These are phyloP conservation scores for Gymnoscopelus microlampas DNA, from an alignment of 2,797 vertebrate genomes.

Conservation along the genomic window DNA sequence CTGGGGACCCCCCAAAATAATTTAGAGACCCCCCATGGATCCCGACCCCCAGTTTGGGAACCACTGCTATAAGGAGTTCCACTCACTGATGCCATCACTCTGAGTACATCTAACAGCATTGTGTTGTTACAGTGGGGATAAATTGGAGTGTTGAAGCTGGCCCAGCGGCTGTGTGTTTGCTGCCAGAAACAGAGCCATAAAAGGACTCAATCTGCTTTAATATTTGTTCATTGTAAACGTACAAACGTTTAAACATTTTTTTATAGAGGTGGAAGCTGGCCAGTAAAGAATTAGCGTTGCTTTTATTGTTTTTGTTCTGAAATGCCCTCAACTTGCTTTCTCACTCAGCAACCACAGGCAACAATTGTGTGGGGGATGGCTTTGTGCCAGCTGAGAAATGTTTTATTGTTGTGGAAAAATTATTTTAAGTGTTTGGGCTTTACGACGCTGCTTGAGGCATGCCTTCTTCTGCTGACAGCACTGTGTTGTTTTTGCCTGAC, in stretches of 20 bases:
- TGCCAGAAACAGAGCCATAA: conserved; percentile 45
- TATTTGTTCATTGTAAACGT: conserved; percentile 53
- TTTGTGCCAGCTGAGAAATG: conserved; percentile 59
- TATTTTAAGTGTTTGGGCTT: conserved; percentile 70
- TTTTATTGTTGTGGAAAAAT: conserved; percentile 74
- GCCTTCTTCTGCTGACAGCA: conserved; percentile 63
- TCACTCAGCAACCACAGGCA: conserved; percentile 53
- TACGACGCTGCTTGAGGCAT: conserved; percentile 71
- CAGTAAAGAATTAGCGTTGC: conserved; percentile 56
- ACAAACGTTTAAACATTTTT: conserved; percentile 53
- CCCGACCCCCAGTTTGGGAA: too few relatives aligned
- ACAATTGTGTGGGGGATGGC: conserved; percentile 52
- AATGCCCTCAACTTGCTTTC: conserved; percentile 50
- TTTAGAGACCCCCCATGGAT: too few relatives aligned
- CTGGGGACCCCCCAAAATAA: too few relatives aligned
- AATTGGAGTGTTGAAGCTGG: conserved; percentile 28
- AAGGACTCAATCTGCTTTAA: conserved; percentile 54
- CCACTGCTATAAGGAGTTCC: too few relatives aligned
- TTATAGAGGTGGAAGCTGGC: conserved; percentile 48
- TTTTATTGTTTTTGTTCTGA: conserved; percentile 66
- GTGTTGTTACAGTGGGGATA: conserved; percentile 4
- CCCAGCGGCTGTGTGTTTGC: conserved; percentile 8
- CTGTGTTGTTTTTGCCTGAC: conserved; percentile 56
- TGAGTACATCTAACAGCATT: too few relatives aligned
- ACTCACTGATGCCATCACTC: too few relatives aligned